phyloP scores from a whole-genome alignment of 2,888 invertebrate species.

The Phytoseiulus persimilis region DNA sequence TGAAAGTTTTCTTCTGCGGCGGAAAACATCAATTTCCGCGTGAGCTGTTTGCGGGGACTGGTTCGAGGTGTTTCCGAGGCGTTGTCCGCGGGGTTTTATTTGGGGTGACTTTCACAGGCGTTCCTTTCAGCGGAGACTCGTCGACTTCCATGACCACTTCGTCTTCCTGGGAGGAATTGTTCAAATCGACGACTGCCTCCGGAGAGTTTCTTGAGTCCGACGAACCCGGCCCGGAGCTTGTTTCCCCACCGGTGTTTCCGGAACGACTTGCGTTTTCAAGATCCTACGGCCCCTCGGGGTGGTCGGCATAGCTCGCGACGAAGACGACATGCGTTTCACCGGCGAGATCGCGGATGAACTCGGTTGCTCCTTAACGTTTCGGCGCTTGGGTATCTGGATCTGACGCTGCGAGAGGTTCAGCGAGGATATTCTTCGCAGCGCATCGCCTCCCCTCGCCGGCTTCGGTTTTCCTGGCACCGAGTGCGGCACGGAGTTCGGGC shows the following conservation, averaged over 20 bases:
- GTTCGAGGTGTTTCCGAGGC: background rate
- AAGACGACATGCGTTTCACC: conserved; percentile 11
- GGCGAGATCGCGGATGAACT: background rate
- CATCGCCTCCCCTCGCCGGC: background rate
- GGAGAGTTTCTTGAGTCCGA: background rate
- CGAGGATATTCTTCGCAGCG: background rate
- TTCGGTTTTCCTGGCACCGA: background rate
- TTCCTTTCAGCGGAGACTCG: conserved; percentile 14
- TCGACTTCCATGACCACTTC: background rate
- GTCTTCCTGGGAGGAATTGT: background rate
- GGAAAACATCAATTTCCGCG: conserved; percentile 10
- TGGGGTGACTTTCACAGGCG: background rate
- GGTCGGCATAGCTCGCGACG: background rate
- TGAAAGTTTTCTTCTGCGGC: conserved; percentile 13
- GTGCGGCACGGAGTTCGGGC: background rate
- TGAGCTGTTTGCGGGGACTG: conserved; percentile 13
- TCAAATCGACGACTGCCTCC: conserved; percentile 16
- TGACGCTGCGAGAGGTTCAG: conserved; percentile 12
- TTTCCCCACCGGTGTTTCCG: conserved; percentile 16
- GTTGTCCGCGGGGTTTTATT: background rate
- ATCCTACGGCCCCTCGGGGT: conserved; percentile 11
- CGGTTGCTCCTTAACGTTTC: background rate
- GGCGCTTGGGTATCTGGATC: conserved; percentile 12
- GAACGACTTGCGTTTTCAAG: conserved; percentile 29
- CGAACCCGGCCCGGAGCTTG: conserved; percentile 19